Base-by-base conservation (phyloP, 2,888 invertebrate genomes). In the Drosophila seclusa region DNA sequence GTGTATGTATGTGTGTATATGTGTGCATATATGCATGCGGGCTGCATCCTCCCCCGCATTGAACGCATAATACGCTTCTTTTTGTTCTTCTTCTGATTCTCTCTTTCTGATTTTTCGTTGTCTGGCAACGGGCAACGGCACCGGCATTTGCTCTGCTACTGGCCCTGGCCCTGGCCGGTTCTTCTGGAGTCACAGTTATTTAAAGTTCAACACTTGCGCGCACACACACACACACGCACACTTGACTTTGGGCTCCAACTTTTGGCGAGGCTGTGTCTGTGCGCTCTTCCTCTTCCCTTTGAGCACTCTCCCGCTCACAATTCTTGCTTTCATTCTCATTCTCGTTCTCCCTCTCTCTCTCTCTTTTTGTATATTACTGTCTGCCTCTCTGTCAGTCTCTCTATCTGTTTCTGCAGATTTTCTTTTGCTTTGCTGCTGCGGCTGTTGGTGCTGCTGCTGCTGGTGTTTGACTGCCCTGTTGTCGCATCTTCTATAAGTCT, bases 141-240 rank as follows among this genome's bases (percentile, higher is more conserved):
- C 40, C 59, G 75, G 50, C 66, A 48, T 32, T 49, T 54, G 24
- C 54, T 64, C 49, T 64, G 78, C 66, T 64, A 57, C 68, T 57
- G 64, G 76, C 77, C 67, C 68, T 57, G 64, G 76, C 77, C 67
- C 69, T 75, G 84, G 82, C 82, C 82, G 79, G 82, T 82, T 82
- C 76, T 82, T 78, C 49, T 68, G 65, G 76, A 78, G 83, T 82
- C 82, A 78, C 76, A 80, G 78, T 82, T 80, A 80, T 80, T 82
- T 80, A 82, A 80, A 80, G 79, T 80, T 73, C 80, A 80, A 63
- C 73, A 76, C 68, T 52, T 68, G 29, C 58, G 64, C 55, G 42
- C 48, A 36, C 53, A 45, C 49, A 57, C 31, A 63, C 49, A 65
- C 58, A 52, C n/a, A 29, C 55, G 65, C 68, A 71, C 74, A 81